Evolutionary conservation across 2,888 invertebrate genomes (phyloP), one percentile per base, ranked within the genome.

Genomic region (Cactoblastis cactorum): DNA sequence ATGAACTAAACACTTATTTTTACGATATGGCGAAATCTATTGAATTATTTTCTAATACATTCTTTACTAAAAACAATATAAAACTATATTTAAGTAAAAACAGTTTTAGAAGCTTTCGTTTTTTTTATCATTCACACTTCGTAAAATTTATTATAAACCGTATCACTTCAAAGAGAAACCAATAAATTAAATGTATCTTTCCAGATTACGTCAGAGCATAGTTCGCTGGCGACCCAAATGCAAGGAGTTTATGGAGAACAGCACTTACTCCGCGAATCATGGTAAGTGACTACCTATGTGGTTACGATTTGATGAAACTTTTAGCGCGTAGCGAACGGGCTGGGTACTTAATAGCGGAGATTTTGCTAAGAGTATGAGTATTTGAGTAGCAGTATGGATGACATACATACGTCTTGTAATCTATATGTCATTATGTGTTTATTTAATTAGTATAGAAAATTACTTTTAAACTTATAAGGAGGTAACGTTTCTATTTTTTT

Each of bases 231-330:
- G 80, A 77, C 74, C 77, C 75, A 74, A 74, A 83, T 83, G 79
- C 65, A 62, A 65, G 65, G 65, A 69, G 65, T 80, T 80, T 80
- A 83, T 82, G 78, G 71, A 68, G 65, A 53, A 75, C 67, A 70
- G 82, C 85, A 86, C 83, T 86, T 76, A 79, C 65, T 67, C 53
- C 57, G 56, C 63, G 63, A 71, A 80, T 69, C 73, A 85, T 85
- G 85, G 83, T 85, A 56, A 85, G 86, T 67, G 65, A 71, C 58
- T 62, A 24, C 8, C 3, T 17, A 52, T 32, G 56, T 66, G 67
- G 57, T 71, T 63, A 72, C 59, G 53, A 66, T 11, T 37, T 47
- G 60, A 32, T 51, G 67, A 69, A 45, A 49, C 60, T 19, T 61
- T 56, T 28, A 43, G 15, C 17, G 17, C 37, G 6, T 28, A 28